Conservation (phyloP, 2,888 invertebrate species). For the Galerucella nymphaeae region DNA sequence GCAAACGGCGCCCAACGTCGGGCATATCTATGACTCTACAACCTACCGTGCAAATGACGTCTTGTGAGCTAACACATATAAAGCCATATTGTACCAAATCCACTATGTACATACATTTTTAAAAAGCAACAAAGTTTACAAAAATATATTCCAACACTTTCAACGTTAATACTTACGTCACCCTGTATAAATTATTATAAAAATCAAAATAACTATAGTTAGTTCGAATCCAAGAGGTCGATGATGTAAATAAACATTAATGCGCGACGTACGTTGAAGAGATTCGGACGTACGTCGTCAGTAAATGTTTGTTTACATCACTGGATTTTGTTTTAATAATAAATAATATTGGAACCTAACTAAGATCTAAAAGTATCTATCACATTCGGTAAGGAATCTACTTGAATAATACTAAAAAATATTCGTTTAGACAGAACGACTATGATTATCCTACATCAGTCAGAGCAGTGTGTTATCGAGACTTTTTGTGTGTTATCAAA, state of each 20-base stretch:
- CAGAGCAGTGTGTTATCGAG: too few relatives aligned
- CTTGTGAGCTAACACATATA: neutral
- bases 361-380: neutral
- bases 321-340: too few relatives aligned
- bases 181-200: slow-evolving; percentile 1
- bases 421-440: neutral
- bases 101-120: neutral
- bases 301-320: too few relatives aligned
- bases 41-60: neutral
- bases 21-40: neutral
- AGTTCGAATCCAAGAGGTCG: too few relatives aligned
- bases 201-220: neutral
- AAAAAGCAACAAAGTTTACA: slow-evolving; percentile 10
- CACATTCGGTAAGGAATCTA: neutral
- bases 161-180: slow-evolving; percentile 1
- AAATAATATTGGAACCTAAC: neutral
- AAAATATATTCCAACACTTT: slow-evolving; percentile 16
- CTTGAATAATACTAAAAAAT: neutral
- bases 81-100: neutral
- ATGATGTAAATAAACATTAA: too few relatives aligned
- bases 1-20: too few relatives aligned
- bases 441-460: too few relatives aligned
- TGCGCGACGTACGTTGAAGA: too few relatives aligned
- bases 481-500: too few relatives aligned
- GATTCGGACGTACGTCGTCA: too few relatives aligned